Evolutionary conservation across 2,888 invertebrate genomes (phyloP).

Genomic region (Idaea dimidiata): DNA sequence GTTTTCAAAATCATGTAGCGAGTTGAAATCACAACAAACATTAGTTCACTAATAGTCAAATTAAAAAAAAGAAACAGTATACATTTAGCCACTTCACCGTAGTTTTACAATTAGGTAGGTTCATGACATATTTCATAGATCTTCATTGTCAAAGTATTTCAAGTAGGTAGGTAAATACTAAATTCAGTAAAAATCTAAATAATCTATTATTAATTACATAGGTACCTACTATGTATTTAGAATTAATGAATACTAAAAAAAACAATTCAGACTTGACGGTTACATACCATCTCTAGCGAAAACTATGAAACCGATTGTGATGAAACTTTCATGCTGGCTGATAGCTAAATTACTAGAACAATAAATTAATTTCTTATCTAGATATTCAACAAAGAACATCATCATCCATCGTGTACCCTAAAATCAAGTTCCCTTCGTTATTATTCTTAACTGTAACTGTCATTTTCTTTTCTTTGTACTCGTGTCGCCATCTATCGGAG

Average conservation of each 20-base stretch:
- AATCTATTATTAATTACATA: too few relatives aligned
- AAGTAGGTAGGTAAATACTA: too few relatives aligned
- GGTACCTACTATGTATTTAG: too few relatives aligned
- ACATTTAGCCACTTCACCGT: too few relatives aligned
- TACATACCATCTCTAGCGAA: neutral
- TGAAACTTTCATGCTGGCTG: neutral
- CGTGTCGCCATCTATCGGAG: slow-evolving; percentile 51
- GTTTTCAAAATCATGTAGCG: too few relatives aligned
- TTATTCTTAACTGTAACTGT: slow-evolving; percentile 45
- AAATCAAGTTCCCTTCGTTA: slow-evolving; percentile 43
- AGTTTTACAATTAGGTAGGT: too few relatives aligned
- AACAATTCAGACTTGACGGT: neutral
- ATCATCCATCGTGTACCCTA: slow-evolving; percentile 28
- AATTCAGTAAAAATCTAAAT: too few relatives aligned
- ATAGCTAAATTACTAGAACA: neutral
- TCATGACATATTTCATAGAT: too few relatives aligned
- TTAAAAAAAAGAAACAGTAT: too few relatives aligned
- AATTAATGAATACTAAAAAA: neutral
- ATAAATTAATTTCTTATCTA: neutral
- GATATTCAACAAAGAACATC: neutral
- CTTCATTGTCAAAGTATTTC: too few relatives aligned
- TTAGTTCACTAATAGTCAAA: too few relatives aligned
- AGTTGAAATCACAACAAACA: too few relatives aligned
- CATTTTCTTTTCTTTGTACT: slow-evolving; percentile 43
- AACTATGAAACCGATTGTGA: neutral